Base-by-base conservation (phyloP, 2,888 invertebrate genomes). In the Tetragnatha montana region DNA sequence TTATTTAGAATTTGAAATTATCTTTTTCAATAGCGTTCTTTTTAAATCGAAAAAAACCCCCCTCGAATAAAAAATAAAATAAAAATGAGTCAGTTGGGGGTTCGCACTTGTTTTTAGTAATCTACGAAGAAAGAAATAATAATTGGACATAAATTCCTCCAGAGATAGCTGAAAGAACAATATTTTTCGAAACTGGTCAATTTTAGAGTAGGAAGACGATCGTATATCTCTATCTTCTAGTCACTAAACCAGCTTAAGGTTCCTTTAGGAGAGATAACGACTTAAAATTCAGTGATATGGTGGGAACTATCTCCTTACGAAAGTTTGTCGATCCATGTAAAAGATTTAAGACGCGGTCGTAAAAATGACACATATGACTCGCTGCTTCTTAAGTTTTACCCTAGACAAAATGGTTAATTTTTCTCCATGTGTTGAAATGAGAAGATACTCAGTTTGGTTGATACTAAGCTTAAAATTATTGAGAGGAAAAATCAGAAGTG, bases 111-210 rank as follows among this genome's bases (percentile, higher is more conserved):
- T 35, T 35, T 35, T 35, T 35, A 35, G 35, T 35, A 35, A 1
- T 1, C 35, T 35, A 35, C 35, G 35, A 35, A 35, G 35, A 35
- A 35, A 35, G 35, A 35, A 35, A 35, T 35, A 35, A 35, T 35
- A 35, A 35, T 35, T 35, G 35, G 35, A 22, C 51, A 68, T 78
- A 60, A 78, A 14, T 21, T 21, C 60, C 76, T 19, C 7, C 78
- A 78, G 22, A 78, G 60, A 78, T 78, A 60, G 22, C 22, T 14
- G 6, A 60, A 17, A 21, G 14, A 21, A 22, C 60, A 22, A 60
- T 21, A 78, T 78, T 60, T 78, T 78, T 60, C 51, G 60, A 68
- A 21, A 78, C 22, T 17, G 78, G 22, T 60, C 78, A 78, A 68
- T 78, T 78, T 78, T 60, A 14, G 78, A 2, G 8, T 22, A 22